These are phyloP conservation scores for Ictalurus punctatus DNA, from an alignment of 2,113 vertebrate genomes.

Conservation along the genomic window DNA sequence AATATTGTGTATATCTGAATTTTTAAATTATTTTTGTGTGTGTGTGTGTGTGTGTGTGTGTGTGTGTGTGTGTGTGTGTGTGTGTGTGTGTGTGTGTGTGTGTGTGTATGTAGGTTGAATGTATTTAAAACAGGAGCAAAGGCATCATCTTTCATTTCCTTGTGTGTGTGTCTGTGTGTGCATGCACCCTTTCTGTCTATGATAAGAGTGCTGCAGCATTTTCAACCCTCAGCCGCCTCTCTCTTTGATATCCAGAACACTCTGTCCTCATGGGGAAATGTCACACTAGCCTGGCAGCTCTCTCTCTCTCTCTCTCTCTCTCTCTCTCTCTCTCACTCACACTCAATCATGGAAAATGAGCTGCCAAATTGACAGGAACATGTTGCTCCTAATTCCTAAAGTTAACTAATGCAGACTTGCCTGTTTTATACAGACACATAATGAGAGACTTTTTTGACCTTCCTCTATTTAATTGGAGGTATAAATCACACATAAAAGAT, in stretches of 20 bases:
- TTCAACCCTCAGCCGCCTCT: slow-evolving; percentile 47
- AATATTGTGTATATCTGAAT: background rate
- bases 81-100: no score
- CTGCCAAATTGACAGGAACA: slow-evolving; percentile 43
- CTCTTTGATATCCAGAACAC: slow-evolving; percentile 59
- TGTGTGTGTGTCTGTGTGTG: background rate
- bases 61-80: no score
- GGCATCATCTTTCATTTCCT: slow-evolving; percentile 14
- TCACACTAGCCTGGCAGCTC: slow-evolving; percentile 52
- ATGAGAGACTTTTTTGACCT: slow-evolving; percentile 1
- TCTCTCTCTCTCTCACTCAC: slow-evolving; percentile 9
- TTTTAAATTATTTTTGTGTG: background rate
- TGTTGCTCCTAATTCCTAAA: slow-evolving; percentile 20
- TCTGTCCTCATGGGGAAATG: slow-evolving; percentile 57
- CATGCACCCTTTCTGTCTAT: slow-evolving; percentile 35
- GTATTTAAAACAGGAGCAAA: background rate
- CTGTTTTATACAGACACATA: slow-evolving; percentile 9
- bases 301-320: background rate
- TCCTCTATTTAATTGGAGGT: background rate
- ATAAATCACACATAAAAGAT: background rate
- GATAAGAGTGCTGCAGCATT: slow-evolving; percentile 55
- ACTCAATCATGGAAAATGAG: slow-evolving; percentile 30
- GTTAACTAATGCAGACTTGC: slow-evolving; percentile 16
- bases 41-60: no score
- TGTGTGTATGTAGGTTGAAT: background rate